Evolutionary conservation across 2,797 vertebrate species (phyloP).

Genomic region (Vireo griseus): DNA sequence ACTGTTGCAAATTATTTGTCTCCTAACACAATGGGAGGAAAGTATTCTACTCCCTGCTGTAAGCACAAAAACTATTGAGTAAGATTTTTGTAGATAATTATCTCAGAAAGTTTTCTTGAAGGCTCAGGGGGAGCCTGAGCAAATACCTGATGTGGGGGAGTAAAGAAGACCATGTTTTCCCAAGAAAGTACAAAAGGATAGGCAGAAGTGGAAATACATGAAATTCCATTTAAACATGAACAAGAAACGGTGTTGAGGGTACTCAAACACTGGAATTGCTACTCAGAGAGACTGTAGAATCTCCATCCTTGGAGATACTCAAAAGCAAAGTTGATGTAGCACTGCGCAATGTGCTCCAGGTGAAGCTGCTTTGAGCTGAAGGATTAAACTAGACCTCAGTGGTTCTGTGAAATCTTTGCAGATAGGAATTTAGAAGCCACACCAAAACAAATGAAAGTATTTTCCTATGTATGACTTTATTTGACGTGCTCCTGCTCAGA

Average conservation of each 20-base stretch:
- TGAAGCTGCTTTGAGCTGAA: neutral
- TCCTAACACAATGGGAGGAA: neutral
- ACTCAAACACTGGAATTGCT: neutral
- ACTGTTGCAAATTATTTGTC: neutral
- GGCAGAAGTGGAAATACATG: neutral
- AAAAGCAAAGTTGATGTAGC: neutral
- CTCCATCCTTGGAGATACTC: neutral
- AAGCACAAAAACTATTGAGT: neutral
- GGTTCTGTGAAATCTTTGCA: neutral
- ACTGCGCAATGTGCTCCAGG: neutral
- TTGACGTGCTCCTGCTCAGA: neutral
- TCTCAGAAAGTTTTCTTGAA: neutral
- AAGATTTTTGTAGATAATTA: neutral
- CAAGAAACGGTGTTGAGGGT: neutral
- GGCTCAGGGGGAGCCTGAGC: neutral
- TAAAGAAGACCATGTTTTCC: neutral
- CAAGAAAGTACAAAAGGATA: neutral
- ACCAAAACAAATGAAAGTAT: neutral
- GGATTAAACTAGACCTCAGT: neutral
- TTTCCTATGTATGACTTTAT: neutral
- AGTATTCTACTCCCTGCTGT: neutral
- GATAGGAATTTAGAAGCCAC: neutral
- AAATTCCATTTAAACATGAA: neutral
- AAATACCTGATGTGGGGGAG: neutral
- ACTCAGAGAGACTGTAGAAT: neutral